phyloP scores from a whole-genome alignment of 2,888 invertebrate species.

The Drosophila buzzatii region DNA sequence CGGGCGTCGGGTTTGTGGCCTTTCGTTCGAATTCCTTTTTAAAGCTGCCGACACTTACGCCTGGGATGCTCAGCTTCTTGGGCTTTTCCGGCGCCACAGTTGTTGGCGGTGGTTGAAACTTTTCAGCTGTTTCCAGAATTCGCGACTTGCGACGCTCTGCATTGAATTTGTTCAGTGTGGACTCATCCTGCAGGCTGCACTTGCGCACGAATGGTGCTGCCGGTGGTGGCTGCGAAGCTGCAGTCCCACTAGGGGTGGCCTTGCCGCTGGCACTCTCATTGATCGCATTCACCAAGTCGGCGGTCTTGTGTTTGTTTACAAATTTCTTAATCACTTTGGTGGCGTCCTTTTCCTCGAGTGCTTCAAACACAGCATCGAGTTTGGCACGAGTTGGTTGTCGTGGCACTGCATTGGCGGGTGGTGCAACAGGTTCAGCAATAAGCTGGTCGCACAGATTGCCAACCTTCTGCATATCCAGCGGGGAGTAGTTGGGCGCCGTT shows the following conservation, averaged over 20 bases:
- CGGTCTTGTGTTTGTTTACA: constrained; percentile 85
- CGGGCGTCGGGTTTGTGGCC: constrained; percentile 87
- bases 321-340: constrained; percentile 85
- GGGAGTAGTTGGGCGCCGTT: constrained; percentile 61
- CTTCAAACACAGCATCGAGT: constrained; percentile 80
- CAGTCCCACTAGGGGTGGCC: constrained; percentile 17
- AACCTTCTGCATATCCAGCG: constrained; percentile 79
- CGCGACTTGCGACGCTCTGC: constrained; percentile 88
- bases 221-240: constrained; percentile 27
- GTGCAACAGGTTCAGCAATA: constrained; percentile 56
- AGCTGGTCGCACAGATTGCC: constrained; percentile 83
- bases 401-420: constrained; percentile 28
- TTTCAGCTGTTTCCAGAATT: constrained; percentile 90
- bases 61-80: constrained; percentile 92
- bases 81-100: constrained; percentile 86
- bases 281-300: constrained; percentile 84
- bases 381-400: constrained; percentile 76
- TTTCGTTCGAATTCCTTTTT: constrained; percentile 94
- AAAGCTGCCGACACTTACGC: constrained; percentile 93
- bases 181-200: constrained; percentile 84
- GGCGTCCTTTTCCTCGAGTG: constrained; percentile 83
- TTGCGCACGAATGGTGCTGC: constrained; percentile 80
- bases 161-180: constrained; percentile 84
- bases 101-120: constrained; percentile 87
- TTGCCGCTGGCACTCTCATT: constrained; percentile 64